Percentiles rank a stretch among this genome's conserved stretches.
phyloP scores from a whole-genome alignment of 2,888 invertebrate genomes.

The Andrena fulva region DNA sequence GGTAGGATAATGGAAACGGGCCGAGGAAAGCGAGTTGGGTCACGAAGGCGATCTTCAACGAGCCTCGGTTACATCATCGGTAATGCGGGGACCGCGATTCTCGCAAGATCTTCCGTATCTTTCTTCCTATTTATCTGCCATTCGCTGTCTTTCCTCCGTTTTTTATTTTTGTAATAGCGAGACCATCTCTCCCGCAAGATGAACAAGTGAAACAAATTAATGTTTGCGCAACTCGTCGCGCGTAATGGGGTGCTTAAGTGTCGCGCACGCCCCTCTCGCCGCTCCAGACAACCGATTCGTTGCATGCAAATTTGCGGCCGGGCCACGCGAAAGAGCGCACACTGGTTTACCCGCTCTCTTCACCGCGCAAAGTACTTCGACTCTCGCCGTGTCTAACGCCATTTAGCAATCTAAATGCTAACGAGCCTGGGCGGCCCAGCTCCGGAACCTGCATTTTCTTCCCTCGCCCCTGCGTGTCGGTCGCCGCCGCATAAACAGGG shows the following conservation, averaged over 20 bases:
- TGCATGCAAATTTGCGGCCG: constrained; percentile 20
- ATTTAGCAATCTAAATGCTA: constrained; percentile 22
- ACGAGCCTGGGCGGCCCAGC: not conserved
- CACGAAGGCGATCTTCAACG: not conserved
- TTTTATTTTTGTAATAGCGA: too few relatives aligned
- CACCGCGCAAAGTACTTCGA: constrained; percentile 1
- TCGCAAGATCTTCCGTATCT: not conserved
- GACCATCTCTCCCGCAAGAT: too few relatives aligned
- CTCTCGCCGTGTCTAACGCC: constrained; percentile 1
- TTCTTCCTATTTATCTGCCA: too few relatives aligned
- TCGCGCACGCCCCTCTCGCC: not conserved
- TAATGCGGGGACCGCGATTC: not conserved
- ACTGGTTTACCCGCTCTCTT: constrained; percentile 1
- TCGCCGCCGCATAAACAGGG: too few relatives aligned
- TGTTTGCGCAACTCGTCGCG: too few relatives aligned
- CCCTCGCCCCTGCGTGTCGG: too few relatives aligned
- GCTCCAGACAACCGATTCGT: not conserved
- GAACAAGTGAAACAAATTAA: too few relatives aligned
- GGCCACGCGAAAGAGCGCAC: not conserved
- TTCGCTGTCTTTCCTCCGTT: too few relatives aligned
- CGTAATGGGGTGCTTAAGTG: too few relatives aligned
- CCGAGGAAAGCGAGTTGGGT: constrained; percentile 1
- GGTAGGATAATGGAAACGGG: not conserved
- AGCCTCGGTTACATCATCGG: not conserved
- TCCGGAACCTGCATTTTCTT: not conserved